Percentiles rank a stretch among this genome's conserved stretches.
Conservation (phyloP, 1,140 invertebrate species). For the Leptinotarsa lineolata region DNA sequence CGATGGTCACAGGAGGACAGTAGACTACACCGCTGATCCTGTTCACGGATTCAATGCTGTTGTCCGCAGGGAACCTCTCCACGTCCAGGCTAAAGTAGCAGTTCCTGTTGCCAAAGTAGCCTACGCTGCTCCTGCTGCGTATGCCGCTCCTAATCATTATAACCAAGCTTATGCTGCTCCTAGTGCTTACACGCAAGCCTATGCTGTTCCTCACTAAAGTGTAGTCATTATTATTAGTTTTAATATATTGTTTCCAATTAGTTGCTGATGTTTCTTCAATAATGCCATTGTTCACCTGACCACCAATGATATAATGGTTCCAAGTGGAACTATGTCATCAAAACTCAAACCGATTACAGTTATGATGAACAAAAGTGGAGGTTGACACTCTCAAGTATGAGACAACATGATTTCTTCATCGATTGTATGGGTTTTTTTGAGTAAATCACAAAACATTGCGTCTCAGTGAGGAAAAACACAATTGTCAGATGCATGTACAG, state of each 20-base stretch:
- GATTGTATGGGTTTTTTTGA: no score
- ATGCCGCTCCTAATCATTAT: conserved; percentile 4
- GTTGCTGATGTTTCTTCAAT: no score
- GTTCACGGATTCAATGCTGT: conserved; percentile 60
- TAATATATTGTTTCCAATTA: background rate
- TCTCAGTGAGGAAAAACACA: no score
- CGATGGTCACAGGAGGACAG: conserved; percentile 66
- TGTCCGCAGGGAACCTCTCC: conserved; percentile 52
- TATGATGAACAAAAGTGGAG: no score
- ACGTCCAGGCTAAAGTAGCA: conserved; percentile 39
- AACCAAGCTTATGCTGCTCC: background rate
- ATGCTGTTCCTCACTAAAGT: background rate
- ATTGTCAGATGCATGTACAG: no score
- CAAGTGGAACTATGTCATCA: no score
- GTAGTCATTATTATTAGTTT: background rate
- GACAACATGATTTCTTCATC: no score
- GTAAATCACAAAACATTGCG: no score
- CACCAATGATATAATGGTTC: no score
- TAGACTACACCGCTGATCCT: conserved; percentile 68
- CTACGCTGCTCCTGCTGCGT: conserved; percentile 26
- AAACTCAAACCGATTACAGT: no score
- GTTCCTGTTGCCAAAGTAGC: conserved; percentile 22
- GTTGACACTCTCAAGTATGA: no score
- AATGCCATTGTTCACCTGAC: no score
- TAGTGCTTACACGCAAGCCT: background rate